A percentile compares a stretch with the other conserved stretches of the same genome.
Evolutionary conservation across 53 echinoderm and acorn worm genomes (phyloP).

Genomic region (Crossaster papposus): DNA sequence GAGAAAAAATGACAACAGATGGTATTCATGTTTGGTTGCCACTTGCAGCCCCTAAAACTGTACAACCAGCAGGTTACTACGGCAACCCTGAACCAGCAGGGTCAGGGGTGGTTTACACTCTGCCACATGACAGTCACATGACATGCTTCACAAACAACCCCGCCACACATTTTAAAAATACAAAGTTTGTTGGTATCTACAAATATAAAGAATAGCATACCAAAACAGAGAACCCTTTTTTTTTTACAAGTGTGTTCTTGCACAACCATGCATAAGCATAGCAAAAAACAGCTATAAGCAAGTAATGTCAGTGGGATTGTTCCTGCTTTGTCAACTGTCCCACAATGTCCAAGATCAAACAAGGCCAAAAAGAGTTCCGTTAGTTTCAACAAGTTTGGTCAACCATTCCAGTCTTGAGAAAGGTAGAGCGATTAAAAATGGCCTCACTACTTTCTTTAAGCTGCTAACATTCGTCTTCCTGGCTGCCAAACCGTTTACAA

Average conservation of each 20-base stretch:
- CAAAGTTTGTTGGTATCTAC: slow-evolving; percentile 1
- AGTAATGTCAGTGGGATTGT: neutral
- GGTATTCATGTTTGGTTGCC: slow-evolving; percentile 23
- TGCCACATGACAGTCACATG: slow-evolving; percentile 16
- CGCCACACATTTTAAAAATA: slow-evolving; percentile 10
- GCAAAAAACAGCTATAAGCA: slow-evolving; percentile 19
- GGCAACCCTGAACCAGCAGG: slow-evolving; percentile 60
- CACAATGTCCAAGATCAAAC: neutral
- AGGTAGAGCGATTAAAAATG: neutral
- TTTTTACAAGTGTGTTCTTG: neutral
- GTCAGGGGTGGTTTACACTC: slow-evolving; percentile 30
- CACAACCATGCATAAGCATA: neutral
- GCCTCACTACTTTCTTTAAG: no score
- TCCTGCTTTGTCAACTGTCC: slow-evolving; percentile 35
- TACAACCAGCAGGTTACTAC: slow-evolving; percentile 42
- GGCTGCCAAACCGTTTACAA: no score
- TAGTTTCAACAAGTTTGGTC: neutral
- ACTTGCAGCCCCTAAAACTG: slow-evolving; percentile 30
- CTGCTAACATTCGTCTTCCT: no score
- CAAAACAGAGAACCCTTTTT: slow-evolving; percentile 6
- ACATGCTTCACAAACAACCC: slow-evolving; percentile 16
- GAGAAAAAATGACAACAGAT: neutral
- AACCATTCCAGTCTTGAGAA: neutral
- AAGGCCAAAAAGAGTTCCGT: neutral
- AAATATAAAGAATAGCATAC: slow-evolving; percentile 10